A percentile compares a stretch with the other conserved stretches of the same genome.
phyloP scores from a whole-genome alignment of 1,140 invertebrate species.

The Drosophila jambulina region DNA sequence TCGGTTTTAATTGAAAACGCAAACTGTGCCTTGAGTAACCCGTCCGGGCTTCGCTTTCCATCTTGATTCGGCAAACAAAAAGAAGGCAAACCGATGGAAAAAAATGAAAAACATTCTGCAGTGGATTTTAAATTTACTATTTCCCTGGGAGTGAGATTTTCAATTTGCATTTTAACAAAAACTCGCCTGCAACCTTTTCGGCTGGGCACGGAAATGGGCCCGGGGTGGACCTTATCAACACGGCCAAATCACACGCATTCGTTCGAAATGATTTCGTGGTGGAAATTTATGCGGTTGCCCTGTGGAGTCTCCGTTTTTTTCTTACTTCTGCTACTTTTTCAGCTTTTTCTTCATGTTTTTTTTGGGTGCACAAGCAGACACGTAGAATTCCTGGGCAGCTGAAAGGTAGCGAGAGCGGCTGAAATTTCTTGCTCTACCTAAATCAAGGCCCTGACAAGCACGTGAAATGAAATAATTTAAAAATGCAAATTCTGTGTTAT shows the following conservation, averaged over 20 bases:
- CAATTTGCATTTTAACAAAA: slow-evolving; percentile 76
- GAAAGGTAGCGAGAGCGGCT: slow-evolving; percentile 45
- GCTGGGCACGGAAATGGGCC: slow-evolving; percentile 22
- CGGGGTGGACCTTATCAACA: slow-evolving; percentile 62
- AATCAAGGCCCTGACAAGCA: slow-evolving; percentile 75
- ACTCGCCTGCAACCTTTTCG: slow-evolving; percentile 48
- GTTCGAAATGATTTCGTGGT: slow-evolving; percentile 65
- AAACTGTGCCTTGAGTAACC: slow-evolving; percentile 49
- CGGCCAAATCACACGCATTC: slow-evolving; percentile 72
- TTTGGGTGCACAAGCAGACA: slow-evolving; percentile 24
- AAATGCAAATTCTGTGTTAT: slow-evolving; percentile 71
- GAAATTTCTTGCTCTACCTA: slow-evolving; percentile 59
- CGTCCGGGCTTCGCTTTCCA: slow-evolving; percentile 12
- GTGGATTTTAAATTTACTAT: slow-evolving; percentile 68
- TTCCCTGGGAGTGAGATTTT: slow-evolving; percentile 58
- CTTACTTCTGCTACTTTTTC: slow-evolving; percentile 36
- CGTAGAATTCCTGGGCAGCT: slow-evolving; percentile 51
- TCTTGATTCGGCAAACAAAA: slow-evolving; percentile 38
- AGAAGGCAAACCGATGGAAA: slow-evolving; percentile 3
- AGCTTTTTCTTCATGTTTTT: slow-evolving; percentile 7
- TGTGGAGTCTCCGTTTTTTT: slow-evolving; percentile 39
- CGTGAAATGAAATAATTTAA: slow-evolving; percentile 80
- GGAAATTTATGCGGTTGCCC: slow-evolving; percentile 68
- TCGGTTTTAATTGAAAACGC: slow-evolving; percentile 70
- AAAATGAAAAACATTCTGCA: slow-evolving; percentile 23